These are phyloP conservation scores for Adelges cooleyi DNA, from an alignment of 1,140 invertebrate genomes.

Conservation along the genomic window DNA sequence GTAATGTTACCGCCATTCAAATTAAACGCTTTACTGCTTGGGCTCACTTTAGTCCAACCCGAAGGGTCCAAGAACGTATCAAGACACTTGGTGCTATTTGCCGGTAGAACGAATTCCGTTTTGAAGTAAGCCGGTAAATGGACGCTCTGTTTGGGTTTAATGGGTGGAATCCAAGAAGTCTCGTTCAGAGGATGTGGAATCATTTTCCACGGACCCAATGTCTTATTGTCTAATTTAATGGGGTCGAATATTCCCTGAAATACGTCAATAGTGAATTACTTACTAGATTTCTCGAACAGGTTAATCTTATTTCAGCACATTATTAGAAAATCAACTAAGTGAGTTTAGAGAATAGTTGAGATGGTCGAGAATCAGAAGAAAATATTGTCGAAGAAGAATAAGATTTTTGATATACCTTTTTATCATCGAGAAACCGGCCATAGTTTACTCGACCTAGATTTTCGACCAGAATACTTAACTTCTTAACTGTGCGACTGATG, in stretches of 20 bases:
- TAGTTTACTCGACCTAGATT: conserved; percentile 70
- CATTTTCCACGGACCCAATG: conserved; percentile 17
- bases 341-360: too few species aligned
- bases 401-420: too few species aligned
- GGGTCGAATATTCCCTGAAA: conserved; percentile 7
- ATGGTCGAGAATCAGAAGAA: too few species aligned
- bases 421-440: conserved; percentile 52
- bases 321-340: too few species aligned
- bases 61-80: background rate
- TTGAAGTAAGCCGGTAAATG: background rate
- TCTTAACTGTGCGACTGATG: conserved; percentile 37
- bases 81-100: background rate
- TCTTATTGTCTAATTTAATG: background rate
- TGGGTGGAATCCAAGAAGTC: background rate
- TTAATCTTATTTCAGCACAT: too few species aligned
- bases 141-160: background rate
- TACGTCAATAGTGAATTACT: too few species aligned
- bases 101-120: background rate
- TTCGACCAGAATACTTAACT: conserved; percentile 62
- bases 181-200: background rate
- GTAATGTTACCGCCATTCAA: too few species aligned
- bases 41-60: conserved; percentile 3
- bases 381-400: too few species aligned
- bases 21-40: too few species aligned
- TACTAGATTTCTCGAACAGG: too few species aligned